Base-by-base conservation (phyloP, 1,140 invertebrate genomes). In the Eulimnadia texana region DNA sequence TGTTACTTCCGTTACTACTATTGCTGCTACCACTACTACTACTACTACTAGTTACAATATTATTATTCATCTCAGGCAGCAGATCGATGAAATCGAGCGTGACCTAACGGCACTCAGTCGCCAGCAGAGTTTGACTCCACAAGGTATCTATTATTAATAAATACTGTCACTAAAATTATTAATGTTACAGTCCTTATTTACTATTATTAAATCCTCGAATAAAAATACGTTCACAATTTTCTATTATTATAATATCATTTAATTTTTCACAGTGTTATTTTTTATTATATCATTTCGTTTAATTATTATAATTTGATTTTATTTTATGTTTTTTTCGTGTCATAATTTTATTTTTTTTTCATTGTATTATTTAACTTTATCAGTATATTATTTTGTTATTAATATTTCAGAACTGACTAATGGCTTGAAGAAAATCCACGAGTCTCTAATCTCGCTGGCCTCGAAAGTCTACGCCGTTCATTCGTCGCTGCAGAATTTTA, bases 401-500 rank as follows among this genome's bases (percentile, higher is more conserved):
- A 62, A 55, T 58, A 27, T 74, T 71, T 57, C 70, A 88, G 86
- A 88, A 73, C 67, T 88, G 52, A 79, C 82, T 11, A 69, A 80
- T 52, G 83, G 87, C 19, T 82, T 93, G 69, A 80, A 80, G 54
- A 83, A 86, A 67, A 78, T 92, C 54, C 86, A 93, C 68, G 88
- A 90, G 69, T 86, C 85, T 2, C 83, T 93, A 64, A 81, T 93
- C 20, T 85, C 88, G 2, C 74, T 93, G 61, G 90, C 90, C 53
- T 88, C 88, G 0, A 81, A 85, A 58, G 69, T 93, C 22, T 88
- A 93, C 67, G 80, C 82, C 1, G 79, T 90, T 1, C 88, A 93
- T 71, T 74, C 76, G 64, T 64, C 70, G 58, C 72, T 77, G 20
- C 75, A 84, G 65, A 80, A 81, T 61, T 86, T 89, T 68, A 91